These are phyloP conservation scores for Zaprionus africanus DNA, from an alignment of 1,140 invertebrate genomes.

Conservation along the genomic window DNA sequence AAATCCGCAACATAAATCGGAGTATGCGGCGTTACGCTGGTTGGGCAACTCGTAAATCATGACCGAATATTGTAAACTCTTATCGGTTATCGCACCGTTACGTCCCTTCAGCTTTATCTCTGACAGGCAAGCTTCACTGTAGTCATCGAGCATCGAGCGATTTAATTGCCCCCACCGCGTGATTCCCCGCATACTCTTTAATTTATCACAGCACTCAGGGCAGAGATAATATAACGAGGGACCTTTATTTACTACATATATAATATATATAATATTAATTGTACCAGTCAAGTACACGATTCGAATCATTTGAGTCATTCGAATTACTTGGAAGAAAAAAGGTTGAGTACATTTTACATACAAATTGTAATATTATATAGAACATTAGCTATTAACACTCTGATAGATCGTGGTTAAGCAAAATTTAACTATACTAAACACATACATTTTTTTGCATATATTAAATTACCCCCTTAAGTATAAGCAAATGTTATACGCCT, in stretches of 20 bases:
- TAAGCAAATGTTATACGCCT: not conserved
- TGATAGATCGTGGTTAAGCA: not conserved
- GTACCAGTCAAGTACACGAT: not conserved
- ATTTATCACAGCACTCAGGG: constrained; percentile 7
- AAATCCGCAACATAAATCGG: not conserved
- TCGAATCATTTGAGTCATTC: not conserved
- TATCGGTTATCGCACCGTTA: not conserved
- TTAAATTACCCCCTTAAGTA: not conserved
- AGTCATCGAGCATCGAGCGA: not conserved
- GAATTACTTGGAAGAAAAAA: not conserved
- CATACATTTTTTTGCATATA: not conserved
- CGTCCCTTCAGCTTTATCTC: not conserved
- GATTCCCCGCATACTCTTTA: not conserved
- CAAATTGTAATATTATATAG: not conserved
- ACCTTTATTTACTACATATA: not conserved
- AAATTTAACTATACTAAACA: not conserved
- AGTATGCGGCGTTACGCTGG: not conserved
- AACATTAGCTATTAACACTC: too few relatives aligned
- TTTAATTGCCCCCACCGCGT: not conserved
- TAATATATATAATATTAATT: not conserved
- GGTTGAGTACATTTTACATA: not conserved
- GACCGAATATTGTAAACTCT: not conserved
- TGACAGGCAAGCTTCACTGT: not conserved
- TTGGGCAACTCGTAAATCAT: not conserved
- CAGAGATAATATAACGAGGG: not conserved